These are phyloP conservation scores for Tenualosa ilisha DNA, from an alignment of 2,797 vertebrate species.

Conservation along the genomic window DNA sequence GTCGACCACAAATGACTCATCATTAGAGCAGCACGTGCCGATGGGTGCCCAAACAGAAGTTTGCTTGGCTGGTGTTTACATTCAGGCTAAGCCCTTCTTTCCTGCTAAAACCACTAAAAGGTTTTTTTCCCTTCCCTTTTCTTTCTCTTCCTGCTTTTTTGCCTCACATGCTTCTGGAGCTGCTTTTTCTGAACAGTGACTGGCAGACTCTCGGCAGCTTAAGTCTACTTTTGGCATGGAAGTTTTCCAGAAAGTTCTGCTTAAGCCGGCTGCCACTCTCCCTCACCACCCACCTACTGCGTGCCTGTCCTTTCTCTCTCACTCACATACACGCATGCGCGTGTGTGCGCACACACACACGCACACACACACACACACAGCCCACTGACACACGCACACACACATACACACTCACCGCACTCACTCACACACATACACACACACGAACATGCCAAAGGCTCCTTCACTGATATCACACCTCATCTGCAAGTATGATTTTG, in stretches of 20 bases:
- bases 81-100: conserved; percentile 50
- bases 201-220: background rate
- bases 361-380: conserved; percentile 3
- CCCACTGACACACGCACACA: conserved; percentile 29
- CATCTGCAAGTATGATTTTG: conserved; percentile 49
- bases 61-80: conserved; percentile 46
- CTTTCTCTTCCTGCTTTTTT: background rate
- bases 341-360: background rate
- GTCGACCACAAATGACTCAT: background rate
- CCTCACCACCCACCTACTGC: background rate
- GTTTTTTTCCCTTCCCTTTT: background rate
- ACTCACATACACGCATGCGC: background rate
- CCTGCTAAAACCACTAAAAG: conserved; percentile 40
- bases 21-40: background rate
- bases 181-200: background rate
- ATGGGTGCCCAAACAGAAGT: conserved; percentile 34
- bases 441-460: conserved; percentile 33
- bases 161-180: conserved; percentile 31
- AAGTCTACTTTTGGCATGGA: conserved; percentile 7
- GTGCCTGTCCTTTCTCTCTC: background rate
- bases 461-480: conserved; percentile 46
- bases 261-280: conserved; percentile 15
- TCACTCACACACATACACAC: conserved; percentile 23
- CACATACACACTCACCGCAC: conserved; percentile 44
- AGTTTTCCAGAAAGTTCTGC: conserved; percentile 23